Conservation (phyloP, 2,888 invertebrate species). For the Drosophila sordidapex region DNA sequence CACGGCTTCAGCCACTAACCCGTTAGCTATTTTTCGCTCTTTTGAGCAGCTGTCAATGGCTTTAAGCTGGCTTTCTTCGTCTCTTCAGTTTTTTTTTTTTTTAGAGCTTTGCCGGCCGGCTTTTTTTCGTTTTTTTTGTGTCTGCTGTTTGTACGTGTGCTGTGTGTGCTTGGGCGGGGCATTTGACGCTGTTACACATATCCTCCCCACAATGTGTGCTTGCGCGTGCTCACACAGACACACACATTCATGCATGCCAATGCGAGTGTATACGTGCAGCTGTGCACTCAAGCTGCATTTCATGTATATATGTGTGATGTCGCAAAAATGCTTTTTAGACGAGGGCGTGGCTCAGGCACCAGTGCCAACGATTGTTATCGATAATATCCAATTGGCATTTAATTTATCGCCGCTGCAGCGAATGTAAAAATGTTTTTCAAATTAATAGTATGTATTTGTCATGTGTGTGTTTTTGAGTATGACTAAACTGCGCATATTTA, state of each 20-base stretch:
- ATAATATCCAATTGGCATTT: constrained; percentile 49
- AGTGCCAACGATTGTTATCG: constrained; percentile 40
- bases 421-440: constrained; percentile 23
- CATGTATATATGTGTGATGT: constrained; percentile 22
- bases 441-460: constrained; percentile 3
- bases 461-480: constrained; percentile 20
- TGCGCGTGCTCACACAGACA: constrained; percentile 46
- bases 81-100: constrained; percentile 21
- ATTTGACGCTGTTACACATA: constrained; percentile 59
- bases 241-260: constrained; percentile 2
- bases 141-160: constrained; percentile 42
- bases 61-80: constrained; percentile 45
- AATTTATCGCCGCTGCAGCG: constrained; percentile 41
- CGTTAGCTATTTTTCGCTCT: constrained; percentile 50
- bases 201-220: constrained; percentile 63
- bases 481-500: constrained; percentile 62
- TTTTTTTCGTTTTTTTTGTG: constrained; percentile 54
- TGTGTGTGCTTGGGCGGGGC: constrained; percentile 66
- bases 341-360: constrained; percentile 53
- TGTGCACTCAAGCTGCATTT: constrained; percentile 53
- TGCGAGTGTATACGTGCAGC: constrained; percentile 23
- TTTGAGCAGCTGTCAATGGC: constrained; percentile 52
- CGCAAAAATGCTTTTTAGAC: constrained; percentile 36
- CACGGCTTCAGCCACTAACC: constrained; percentile 10
- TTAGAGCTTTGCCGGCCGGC: constrained; percentile 66